Base-by-base conservation (phyloP, 2,113 vertebrate species). In the Heterotilapia buettikoferi region DNA sequence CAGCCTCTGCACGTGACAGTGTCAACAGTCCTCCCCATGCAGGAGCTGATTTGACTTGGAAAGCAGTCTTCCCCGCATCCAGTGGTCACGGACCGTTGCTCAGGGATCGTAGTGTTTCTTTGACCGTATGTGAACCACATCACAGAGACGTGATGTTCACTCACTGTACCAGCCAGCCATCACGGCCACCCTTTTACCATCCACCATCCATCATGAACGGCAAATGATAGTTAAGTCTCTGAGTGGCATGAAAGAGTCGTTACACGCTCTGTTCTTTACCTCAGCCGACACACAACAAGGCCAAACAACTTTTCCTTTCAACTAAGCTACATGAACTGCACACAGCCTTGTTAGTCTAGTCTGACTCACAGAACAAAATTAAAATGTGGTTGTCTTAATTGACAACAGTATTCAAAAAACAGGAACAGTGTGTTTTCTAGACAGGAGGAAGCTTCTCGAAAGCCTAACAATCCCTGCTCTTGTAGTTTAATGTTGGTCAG, bases 31-130 rank as follows among this genome's bases (percentile, higher is more conserved):
- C 87, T 92, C 86, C 92, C 88, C 40, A 80, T 45, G 92, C 94
- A 68, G 86, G 90, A 85, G 80, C 96, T 95, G 90, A 97, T 97
- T 97, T 97, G 97, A 97, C 96, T 97, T 96, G 96, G 96, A 97
- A 97, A 97, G 90, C 94, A 90, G 87, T 92, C 87, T 45, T 93
- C 91, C 93, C 95, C 93, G 92, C 95, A 95, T 92, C 93, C 94
- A 90, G 97, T 94, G 96, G 96, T 97, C 97, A 97, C 96, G 96
- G 97, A 97, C 97, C 96, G 97, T 97, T 97, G 97, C 96, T 94
- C 93, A 82, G 84, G 93, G 95, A 94, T 94, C 89, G 83, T 88
- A 87, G 93, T 92, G 93, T 95, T 91, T 85, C 93, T 94, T 91
- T 93, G 93, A 95, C 95, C 95, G 92, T 94, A 95, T 4, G 78